Percentiles rank a stretch among this genome's conserved stretches.
phyloP scores from a whole-genome alignment of 2,888 invertebrate genomes.

The Drosophila conformis region DNA sequence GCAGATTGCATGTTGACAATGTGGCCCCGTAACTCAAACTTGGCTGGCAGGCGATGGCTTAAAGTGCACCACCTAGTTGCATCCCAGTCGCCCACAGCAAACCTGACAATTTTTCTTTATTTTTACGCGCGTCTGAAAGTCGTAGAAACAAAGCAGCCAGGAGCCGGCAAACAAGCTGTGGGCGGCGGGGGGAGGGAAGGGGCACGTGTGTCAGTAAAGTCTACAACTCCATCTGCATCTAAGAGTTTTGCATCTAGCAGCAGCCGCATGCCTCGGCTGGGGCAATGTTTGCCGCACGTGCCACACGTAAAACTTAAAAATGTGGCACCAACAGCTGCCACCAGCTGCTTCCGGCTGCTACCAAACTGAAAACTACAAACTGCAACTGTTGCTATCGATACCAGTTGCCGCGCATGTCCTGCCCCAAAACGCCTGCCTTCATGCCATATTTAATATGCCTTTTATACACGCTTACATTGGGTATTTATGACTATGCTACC shows the following conservation, averaged over 20 bases:
- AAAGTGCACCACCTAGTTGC: conserved; percentile 38
- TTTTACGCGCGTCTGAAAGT: conserved; percentile 66
- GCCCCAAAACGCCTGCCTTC: conserved; percentile 5
- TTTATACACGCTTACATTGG: conserved; percentile 41
- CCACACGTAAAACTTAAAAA: conserved; percentile 81
- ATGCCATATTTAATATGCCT: conserved; percentile 64
- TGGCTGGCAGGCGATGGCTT: conserved; percentile 37
- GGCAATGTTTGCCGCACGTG: conserved; percentile 72
- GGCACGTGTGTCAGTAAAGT: conserved; percentile 55
- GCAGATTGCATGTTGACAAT: conserved; percentile 57
- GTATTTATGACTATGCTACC: conserved; percentile 43
- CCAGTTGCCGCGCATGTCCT: conserved; percentile 47
- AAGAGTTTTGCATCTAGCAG: conserved; percentile 59
- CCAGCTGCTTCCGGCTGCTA: conserved; percentile 60
- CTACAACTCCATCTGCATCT: conserved; percentile 52
- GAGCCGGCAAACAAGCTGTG: background rate
- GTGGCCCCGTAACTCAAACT: conserved; percentile 55
- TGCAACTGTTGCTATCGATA: conserved; percentile 77
- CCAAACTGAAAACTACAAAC: conserved; percentile 55
- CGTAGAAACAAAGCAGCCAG: conserved; percentile 44
- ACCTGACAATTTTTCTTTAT: conserved; percentile 69
- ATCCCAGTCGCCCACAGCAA: conserved; percentile 25
- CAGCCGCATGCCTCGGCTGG: conserved; percentile 41
- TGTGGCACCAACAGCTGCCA: conserved; percentile 70
- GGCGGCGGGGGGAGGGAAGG: background rate